Evolutionary conservation across 2,113 vertebrate genomes (phyloP).

Genomic region (Pangasianodon gigas): DNA sequence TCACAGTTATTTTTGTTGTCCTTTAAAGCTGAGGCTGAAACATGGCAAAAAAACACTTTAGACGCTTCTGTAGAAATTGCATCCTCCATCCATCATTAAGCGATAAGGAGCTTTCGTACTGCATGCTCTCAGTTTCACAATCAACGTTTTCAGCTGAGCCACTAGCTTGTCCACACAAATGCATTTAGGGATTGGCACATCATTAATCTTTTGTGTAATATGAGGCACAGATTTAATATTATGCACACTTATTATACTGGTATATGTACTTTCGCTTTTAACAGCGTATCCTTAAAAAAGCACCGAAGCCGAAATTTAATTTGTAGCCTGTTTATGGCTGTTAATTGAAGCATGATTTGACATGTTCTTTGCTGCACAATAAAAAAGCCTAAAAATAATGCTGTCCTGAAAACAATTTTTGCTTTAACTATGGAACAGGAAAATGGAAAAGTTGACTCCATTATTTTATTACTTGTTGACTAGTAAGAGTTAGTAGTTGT

Average conservation of each 20-base stretch:
- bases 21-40: neutral
- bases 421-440: neutral
- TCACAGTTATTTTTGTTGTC: neutral
- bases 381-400: neutral
- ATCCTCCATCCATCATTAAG: conserved; percentile 6
- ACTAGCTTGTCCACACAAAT: neutral
- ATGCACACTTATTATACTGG: neutral
- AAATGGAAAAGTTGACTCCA: neutral
- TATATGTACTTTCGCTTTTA: neutral
- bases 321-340: neutral
- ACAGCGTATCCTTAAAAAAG: neutral
- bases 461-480: neutral
- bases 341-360: neutral
- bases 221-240: neutral
- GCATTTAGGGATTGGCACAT: neutral
- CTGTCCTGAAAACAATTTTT: neutral
- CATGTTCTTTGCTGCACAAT: neutral
- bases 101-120: neutral
- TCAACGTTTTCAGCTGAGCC: neutral
- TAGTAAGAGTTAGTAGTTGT: neutral
- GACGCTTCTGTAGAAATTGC: neutral
- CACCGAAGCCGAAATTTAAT: neutral
- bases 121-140: neutral
- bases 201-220: neutral
- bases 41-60: neutral